These are phyloP conservation scores for Gnathonemus echidnorhynchus DNA, from an alignment of 2,113 vertebrate genomes.

Conservation along the genomic window DNA sequence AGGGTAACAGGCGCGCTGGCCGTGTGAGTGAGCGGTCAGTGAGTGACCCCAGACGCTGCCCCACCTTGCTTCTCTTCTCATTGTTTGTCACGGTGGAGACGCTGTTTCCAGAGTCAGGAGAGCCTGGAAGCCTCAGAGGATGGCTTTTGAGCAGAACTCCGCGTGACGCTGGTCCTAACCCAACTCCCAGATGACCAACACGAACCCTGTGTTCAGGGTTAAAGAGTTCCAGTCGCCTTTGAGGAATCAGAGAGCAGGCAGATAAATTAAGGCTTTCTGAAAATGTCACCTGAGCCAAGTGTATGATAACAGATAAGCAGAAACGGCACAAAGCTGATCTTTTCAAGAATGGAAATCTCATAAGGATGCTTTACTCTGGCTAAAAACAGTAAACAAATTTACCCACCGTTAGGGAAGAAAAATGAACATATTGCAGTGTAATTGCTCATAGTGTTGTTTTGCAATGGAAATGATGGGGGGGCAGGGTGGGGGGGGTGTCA, in stretches of 20 bases:
- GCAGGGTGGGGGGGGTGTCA: not conserved
- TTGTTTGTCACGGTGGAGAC: not conserved
- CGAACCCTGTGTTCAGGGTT: not conserved
- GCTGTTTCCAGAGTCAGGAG: not conserved
- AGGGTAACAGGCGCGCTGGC: not conserved
- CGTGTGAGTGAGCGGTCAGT: not conserved
- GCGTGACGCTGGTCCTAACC: not conserved
- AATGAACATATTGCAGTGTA: not conserved
- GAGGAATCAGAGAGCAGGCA: not conserved
- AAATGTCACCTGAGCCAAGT: not conserved
- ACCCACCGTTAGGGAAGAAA: not conserved
- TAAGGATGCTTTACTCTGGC: not conserved
- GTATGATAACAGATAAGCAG: not conserved
- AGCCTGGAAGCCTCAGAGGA: not conserved
- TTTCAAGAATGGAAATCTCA: not conserved
- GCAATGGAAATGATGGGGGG: not conserved
- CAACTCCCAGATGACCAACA: not conserved
- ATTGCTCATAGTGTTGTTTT: not conserved
- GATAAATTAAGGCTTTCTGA: not conserved
- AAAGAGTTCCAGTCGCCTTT: not conserved
- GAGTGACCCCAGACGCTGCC: not conserved
- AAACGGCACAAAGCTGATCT: not conserved
- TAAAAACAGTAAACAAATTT: not conserved
- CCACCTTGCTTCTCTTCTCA: not conserved
- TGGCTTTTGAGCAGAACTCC: not conserved